Conservation (phyloP, 37 sponge, comb jelly and placozoan genomes). For the Corticium candelabrum region DNA sequence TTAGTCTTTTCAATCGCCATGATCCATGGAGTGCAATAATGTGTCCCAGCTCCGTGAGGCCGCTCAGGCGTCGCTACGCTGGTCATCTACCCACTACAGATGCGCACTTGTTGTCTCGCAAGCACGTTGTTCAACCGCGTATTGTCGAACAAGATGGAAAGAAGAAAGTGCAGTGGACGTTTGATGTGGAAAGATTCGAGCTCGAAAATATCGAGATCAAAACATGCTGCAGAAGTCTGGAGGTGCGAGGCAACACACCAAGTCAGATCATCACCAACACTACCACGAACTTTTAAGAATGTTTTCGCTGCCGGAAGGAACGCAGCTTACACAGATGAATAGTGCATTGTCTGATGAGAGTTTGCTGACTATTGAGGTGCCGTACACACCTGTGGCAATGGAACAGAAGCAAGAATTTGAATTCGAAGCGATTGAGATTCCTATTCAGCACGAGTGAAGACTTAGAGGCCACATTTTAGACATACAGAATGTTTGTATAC, state of each 20-base stretch:
- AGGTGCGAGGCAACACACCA: neutral
- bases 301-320: neutral
- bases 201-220: neutral
- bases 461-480: no score
- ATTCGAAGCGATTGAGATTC: neutral
- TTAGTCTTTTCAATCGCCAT: neutral
- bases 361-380: neutral
- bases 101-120: neutral
- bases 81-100: neutral
- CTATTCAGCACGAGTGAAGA: neutral
- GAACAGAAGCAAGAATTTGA: no score
- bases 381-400: neutral
- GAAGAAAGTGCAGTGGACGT: neutral
- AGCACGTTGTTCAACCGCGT: neutral
- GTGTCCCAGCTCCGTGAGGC: no score
- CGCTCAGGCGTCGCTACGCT: neutral
- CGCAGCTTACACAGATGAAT: neutral
- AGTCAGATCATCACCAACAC: neutral
- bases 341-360: neutral
- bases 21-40: no score
- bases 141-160: neutral
- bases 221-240: neutral
- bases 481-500: no score
- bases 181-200: neutral
- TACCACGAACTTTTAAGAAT: neutral